These are phyloP conservation scores for Capitulum mitella DNA, from an alignment of 2,888 invertebrate species.

Conservation along the genomic window DNA sequence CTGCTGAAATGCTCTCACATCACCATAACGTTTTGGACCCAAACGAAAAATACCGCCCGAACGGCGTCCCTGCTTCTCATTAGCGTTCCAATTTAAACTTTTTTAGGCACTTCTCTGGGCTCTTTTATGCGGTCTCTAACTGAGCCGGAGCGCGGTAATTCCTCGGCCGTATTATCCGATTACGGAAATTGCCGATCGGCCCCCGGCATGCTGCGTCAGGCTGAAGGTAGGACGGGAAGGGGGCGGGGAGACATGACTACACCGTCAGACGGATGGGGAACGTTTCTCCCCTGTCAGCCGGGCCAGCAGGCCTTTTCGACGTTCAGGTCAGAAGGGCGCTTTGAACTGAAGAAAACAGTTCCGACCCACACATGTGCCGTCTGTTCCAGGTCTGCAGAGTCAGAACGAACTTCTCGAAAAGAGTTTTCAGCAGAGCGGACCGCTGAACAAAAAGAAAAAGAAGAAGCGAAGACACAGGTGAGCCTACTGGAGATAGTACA, in stretches of 20 bases:
- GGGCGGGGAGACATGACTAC: no score
- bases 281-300: no score
- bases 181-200: conserved; percentile 1
- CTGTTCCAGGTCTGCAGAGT: neutral
- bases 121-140: neutral
- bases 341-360: no score
- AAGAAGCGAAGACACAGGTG: conserved; percentile 12
- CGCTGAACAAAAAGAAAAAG: conserved; percentile 6
- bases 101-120: neutral
- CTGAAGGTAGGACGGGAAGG: no score
- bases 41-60: neutral
- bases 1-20: no score
- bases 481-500: no score
- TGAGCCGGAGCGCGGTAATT: neutral
- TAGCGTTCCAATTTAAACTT: conserved; percentile 11
- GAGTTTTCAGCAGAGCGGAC: neutral
- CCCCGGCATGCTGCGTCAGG: neutral
- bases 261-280: no score
- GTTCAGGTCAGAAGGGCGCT: no score
- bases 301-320: no score
- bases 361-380: no score
- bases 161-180: neutral
- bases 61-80: neutral
- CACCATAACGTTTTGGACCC: no score
- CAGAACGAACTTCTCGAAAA: conserved; percentile 1